Evolutionary conservation across 2,113 vertebrate genomes (phyloP), one percentile per base, ranked within the genome.

Genomic region (Strigops habroptila): DNA sequence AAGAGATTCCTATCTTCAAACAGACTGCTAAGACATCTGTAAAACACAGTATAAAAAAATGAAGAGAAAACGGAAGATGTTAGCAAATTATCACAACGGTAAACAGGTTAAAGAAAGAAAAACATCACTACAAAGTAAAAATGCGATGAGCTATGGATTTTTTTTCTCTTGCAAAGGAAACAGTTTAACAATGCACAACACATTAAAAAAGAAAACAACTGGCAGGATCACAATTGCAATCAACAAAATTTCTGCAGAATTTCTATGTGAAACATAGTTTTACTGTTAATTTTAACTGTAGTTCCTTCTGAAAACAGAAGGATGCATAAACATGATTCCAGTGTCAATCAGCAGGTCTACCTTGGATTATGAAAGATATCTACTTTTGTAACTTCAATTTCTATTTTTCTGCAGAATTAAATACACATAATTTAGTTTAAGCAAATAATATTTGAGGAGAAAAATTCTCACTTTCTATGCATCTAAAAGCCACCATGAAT

Each of bases 1-100:
- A 97, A 96, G 88, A 97, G 64, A 97, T 78, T 97, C 95, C 88
- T 97, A 97, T 88, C 94, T 97, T 97, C 95, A 98, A 97, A 97
- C 74, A 90, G 90, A 97, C 95, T 92, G 91, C 82, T 97, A 96
- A 96, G 96, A 98, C 89, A 97, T 95, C 94, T 96, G 88, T 96
- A 97, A 96, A 97, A 97, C 79, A 96, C 53, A 97, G 70, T 97
- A 95, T 94, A 86, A 96, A 96, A 97, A 96, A 96, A 87, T 60
- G 68, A 89, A 92, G 91, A 97, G 55, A 97, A 98, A 97, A 96
- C 96, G 82, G 92, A 97, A 97, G 80, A 97, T 94, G 93, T 96
- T 97, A 96, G 78, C 86, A 91, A 97, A 94, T 96, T 82, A 96
- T 22, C 96, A 33, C 76, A 97, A 95, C 96, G 44, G 76, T 86